phyloP scores from a whole-genome alignment of 2,113 vertebrate species.

The Ptychochromis oligacanthus region DNA sequence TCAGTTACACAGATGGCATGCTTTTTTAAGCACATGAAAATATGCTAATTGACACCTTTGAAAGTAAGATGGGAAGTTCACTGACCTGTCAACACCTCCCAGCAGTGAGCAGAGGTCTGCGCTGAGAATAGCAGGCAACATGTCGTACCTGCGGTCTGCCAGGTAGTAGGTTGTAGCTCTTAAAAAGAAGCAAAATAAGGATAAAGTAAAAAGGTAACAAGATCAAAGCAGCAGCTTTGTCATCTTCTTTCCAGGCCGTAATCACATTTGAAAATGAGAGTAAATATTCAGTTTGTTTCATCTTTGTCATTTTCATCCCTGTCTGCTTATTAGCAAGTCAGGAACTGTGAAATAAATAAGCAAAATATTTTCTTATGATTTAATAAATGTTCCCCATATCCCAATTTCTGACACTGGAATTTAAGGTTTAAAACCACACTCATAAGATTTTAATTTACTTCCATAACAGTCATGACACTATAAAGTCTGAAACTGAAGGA shows the following conservation, averaged over 20 bases:
- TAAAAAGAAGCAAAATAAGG: not conserved
- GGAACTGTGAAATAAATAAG: not conserved
- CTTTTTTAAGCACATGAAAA: not conserved
- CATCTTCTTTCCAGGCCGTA: not conserved
- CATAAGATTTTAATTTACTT: not conserved
- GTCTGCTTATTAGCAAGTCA: not conserved
- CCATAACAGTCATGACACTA: not conserved
- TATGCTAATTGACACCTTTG: not conserved
- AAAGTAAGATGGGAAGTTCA: not conserved
- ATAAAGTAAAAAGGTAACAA: not conserved
- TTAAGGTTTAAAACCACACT: not conserved
- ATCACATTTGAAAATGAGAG: not conserved
- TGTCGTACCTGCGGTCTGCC: conserved; percentile 92
- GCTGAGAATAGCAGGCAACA: conserved; percentile 90
- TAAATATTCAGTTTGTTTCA: not conserved
- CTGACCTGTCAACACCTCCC: conserved; percentile 90
- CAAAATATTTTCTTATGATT: not conserved
- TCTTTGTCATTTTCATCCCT: not conserved
- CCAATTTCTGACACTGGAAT: not conserved
- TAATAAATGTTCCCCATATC: not conserved
- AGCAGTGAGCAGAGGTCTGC: conserved; percentile 93
- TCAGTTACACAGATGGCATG: not conserved
- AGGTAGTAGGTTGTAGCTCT: conserved; percentile 96
- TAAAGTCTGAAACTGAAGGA: fast-evolving
- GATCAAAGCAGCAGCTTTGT: not conserved